Evolutionary conservation across 2,113 vertebrate genomes (phyloP), one percentile per base, ranked within the genome.

Genomic region (Colinus virginianus): DNA sequence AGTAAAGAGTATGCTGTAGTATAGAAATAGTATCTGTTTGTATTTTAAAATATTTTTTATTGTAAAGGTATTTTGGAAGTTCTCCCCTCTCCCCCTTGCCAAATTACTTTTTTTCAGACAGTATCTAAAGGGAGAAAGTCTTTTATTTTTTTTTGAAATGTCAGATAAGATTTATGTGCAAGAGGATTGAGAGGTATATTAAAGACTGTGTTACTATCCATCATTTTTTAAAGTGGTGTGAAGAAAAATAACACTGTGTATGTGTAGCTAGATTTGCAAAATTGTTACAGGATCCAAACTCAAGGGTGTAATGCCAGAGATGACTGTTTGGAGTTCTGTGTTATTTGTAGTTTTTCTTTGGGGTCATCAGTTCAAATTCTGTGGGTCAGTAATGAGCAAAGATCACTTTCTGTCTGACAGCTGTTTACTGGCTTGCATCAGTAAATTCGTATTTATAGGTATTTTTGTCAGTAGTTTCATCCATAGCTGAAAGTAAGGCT

Each of bases 171-270:
- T 96, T 93, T 95, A 81, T 84, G 71, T 77, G 67, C 76, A 61
- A 77, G 79, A 82, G 88, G 78, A 90, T 68, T 82, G 90, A 95
- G 88, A 82, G 22, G 78, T 88, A 17, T 89, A 80, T 95, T 93
- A 77, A 58, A 78, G 75, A 67, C 62, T 69, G 75, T 87, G 64
- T 82, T 84, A 81, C 66, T 96, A 59, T 83, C 45, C 70, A 80
- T 96, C 51, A 74, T 94, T 93, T 53, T 94, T 91, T 92, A 70
- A 92, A 96, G 88, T 81, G 59, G 48, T 78, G 22, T 64, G 76
- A 79, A 84, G 49, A 79, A 94, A 84, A 91, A 84, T 87, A 85
- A 79, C 14, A 8, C 74, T 67, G 3, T 76, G 51, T 78, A 38
- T 90, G 45, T 82, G 55, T 61, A 79, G 69, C 63, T 91, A 43